Evolutionary conservation across 1,140 invertebrate genomes (phyloP).

Genomic region (Melipona quadrifasciata): DNA sequence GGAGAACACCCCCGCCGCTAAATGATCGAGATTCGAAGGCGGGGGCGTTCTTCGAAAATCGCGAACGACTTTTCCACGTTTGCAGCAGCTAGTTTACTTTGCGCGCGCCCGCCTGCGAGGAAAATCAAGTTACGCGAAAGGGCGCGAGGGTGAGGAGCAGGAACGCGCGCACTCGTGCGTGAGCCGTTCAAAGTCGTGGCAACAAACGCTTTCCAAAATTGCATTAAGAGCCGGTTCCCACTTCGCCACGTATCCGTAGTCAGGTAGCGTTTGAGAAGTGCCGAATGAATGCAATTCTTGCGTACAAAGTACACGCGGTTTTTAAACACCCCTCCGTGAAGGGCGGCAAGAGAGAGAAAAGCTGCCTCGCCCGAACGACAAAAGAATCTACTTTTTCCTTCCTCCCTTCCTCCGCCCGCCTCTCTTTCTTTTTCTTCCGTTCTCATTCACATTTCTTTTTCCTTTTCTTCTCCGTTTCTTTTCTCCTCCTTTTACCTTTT

Average conservation of each 20-base stretch:
- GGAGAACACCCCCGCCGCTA: no score
- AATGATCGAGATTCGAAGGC: background rate
- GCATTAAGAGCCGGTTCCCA: constrained; percentile 40
- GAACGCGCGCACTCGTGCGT: constrained; percentile 29
- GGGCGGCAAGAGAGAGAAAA: background rate
- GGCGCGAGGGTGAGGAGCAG: background rate
- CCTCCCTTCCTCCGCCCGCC: background rate
- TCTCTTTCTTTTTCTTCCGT: background rate
- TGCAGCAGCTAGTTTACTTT: constrained; percentile 15
- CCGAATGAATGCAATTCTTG: constrained; percentile 52
- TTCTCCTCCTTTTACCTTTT: background rate
- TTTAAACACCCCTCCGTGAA: constrained; percentile 45
- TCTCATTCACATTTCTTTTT: constrained; percentile 10
- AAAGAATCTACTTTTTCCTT: constrained; percentile 37
- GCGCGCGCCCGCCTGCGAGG: constrained; percentile 6
- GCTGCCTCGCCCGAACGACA: constrained; percentile 38
- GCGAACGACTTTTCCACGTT: background rate
- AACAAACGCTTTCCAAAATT: constrained; percentile 52
- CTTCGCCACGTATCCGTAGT: constrained; percentile 47
- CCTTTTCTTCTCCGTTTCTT: background rate
- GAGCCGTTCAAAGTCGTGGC: constrained; percentile 37
- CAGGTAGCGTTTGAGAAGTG: constrained; percentile 50
- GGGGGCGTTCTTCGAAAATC: background rate
- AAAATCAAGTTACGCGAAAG: constrained; percentile 28
- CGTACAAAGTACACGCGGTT: constrained; percentile 37